Conservation (phyloP, 1,140 invertebrate species). For the Calliphora vicina region DNA sequence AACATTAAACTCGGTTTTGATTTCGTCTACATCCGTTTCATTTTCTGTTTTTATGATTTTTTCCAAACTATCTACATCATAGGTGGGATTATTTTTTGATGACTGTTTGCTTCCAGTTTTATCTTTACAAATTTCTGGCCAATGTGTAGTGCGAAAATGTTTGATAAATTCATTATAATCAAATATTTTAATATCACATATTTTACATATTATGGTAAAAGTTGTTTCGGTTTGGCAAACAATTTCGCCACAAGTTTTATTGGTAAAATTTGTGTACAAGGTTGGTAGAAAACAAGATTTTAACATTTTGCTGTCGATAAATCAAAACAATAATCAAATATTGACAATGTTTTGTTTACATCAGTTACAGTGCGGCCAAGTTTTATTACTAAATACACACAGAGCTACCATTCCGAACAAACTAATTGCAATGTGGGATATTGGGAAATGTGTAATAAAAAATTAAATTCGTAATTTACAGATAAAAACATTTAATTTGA, state of each 20-base stretch:
- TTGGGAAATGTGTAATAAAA: no score
- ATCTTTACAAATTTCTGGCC: slow-evolving; percentile 38
- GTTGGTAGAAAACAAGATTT: slow-evolving; percentile 42
- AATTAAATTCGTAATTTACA: no score
- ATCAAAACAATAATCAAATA: not conserved
- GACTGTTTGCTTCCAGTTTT: slow-evolving; percentile 40
- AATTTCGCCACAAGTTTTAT: slow-evolving; percentile 38
- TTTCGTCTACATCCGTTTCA: not conserved
- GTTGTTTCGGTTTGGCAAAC: slow-evolving; percentile 21
- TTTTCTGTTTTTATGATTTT: not conserved
- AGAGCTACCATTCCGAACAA: no score
- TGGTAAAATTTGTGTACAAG: slow-evolving; percentile 39
- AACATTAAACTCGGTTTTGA: no score
- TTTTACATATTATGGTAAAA: slow-evolving; percentile 48
- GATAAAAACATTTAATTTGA: no score
- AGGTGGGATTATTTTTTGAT: not conserved
- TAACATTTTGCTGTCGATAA: not conserved
- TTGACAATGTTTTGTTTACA: not conserved
- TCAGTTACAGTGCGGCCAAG: not conserved
- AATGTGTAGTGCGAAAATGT: slow-evolving; percentile 54
- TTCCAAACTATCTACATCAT: not conserved
- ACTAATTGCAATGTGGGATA: no score
- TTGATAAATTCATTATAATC: slow-evolving; percentile 54
- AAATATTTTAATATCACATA: slow-evolving; percentile 56
- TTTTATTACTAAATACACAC: not conserved